phyloP scores from a whole-genome alignment of 2,113 vertebrate genomes.

The Shinisaurus crocodilurus region DNA sequence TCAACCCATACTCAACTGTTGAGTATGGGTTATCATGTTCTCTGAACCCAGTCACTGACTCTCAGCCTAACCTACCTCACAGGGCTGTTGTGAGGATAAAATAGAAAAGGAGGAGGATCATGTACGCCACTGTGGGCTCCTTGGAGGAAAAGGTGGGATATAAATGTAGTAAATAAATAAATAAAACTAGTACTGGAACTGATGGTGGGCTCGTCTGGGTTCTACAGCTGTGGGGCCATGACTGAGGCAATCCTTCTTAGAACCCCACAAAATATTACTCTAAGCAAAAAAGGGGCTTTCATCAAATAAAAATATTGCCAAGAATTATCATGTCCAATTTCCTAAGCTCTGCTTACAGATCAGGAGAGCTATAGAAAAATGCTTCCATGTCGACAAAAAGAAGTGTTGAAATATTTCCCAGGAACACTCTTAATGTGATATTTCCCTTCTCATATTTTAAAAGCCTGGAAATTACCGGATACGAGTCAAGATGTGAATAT shows the following conservation, averaged over 20 bases:
- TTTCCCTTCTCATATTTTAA: neutral
- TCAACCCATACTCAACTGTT: too few species aligned
- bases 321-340: neutral
- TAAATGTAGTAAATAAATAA: too few species aligned
- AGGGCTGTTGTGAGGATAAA: too few species aligned
- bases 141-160: too few species aligned
- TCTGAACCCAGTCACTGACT: too few species aligned
- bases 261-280: neutral
- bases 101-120: too few species aligned
- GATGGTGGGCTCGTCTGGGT: neutral
- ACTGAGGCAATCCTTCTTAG: neutral
- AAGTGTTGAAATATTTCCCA: neutral
- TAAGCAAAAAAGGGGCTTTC: neutral
- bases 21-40: too few species aligned
- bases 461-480: neutral
- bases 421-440: neutral
- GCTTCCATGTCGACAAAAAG: neutral
- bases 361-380: constrained; percentile 14
- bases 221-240: neutral
- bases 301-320: neutral
- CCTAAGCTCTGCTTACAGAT: neutral
- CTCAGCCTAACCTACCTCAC: too few species aligned
- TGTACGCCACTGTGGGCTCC: too few species aligned
- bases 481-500: neutral
- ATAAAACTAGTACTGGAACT: too few species aligned